phyloP scores from a whole-genome alignment of 2,113 vertebrate genomes.

The Piliocolobus tephrosceles region DNA sequence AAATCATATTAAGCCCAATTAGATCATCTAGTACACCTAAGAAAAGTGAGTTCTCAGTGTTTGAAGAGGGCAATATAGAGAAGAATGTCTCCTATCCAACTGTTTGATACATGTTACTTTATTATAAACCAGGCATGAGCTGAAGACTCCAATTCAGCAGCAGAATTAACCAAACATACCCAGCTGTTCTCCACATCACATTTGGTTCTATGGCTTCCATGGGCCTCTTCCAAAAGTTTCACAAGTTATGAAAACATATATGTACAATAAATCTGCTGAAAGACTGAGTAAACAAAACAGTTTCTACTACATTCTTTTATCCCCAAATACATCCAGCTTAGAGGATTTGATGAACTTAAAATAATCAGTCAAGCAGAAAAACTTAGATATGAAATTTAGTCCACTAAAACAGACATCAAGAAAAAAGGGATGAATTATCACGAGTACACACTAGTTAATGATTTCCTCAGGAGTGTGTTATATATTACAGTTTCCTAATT shows the following conservation, averaged over 20 bases:
- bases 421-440: not conserved
- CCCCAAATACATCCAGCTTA: not conserved
- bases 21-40: not conserved
- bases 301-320: not conserved
- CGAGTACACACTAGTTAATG: not conserved
- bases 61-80: not conserved
- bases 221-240: not conserved
- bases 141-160: not conserved
- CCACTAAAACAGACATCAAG: not conserved
- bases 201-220: not conserved
- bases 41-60: not conserved
- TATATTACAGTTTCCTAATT: not conserved
- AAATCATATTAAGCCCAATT: not conserved
- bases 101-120: not conserved
- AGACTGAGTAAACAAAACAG: not conserved
- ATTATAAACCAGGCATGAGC: not conserved
- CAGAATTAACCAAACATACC: not conserved
- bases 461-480: not conserved
- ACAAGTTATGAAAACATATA: not conserved
- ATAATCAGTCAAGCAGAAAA: conserved; percentile 18
- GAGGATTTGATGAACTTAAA: not conserved
- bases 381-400: not conserved
- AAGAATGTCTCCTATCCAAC: not conserved
- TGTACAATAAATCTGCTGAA: not conserved
- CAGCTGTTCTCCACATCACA: not conserved